Percentiles rank a stretch among this genome's conserved stretches.
These are phyloP conservation scores for Bombycilla garrulus DNA, from an alignment of 2,113 vertebrate genomes.

Conservation along the genomic window DNA sequence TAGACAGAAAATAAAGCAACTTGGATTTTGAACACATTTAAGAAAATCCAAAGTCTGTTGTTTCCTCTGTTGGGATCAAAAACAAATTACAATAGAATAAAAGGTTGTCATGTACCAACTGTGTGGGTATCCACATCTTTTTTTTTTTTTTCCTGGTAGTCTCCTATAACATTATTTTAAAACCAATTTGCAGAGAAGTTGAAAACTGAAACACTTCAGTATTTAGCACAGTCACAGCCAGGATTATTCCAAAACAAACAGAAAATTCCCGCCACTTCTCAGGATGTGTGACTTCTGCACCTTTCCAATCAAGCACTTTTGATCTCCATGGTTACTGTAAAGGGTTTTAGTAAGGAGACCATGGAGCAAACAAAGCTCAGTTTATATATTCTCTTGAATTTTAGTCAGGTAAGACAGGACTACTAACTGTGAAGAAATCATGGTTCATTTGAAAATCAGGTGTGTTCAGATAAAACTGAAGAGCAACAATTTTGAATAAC, in stretches of 20 bases:
- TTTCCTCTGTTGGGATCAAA: not conserved
- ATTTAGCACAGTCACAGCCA: not conserved
- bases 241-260: not conserved
- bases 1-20: not conserved
- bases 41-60: not conserved
- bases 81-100: not conserved
- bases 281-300: not conserved
- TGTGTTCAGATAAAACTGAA: not conserved
- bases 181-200: not conserved
- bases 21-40: not conserved
- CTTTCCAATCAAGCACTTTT: not conserved
- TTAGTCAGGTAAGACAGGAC: not conserved
- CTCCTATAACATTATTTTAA: not conserved
- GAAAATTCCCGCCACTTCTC: not conserved
- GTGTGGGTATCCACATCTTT: not conserved
- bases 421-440: not conserved
- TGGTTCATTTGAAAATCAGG: not conserved
- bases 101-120: not conserved
- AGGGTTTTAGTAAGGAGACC: not conserved
- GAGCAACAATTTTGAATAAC: not conserved
- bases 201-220: not conserved
- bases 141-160: not conserved
- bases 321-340: not conserved
- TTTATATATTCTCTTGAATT: not conserved
- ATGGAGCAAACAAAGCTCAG: not conserved